A percentile compares a stretch with the other conserved stretches of the same genome.
phyloP scores from a whole-genome alignment of 2,113 vertebrate genomes.

The Pedionomus torquatus region DNA sequence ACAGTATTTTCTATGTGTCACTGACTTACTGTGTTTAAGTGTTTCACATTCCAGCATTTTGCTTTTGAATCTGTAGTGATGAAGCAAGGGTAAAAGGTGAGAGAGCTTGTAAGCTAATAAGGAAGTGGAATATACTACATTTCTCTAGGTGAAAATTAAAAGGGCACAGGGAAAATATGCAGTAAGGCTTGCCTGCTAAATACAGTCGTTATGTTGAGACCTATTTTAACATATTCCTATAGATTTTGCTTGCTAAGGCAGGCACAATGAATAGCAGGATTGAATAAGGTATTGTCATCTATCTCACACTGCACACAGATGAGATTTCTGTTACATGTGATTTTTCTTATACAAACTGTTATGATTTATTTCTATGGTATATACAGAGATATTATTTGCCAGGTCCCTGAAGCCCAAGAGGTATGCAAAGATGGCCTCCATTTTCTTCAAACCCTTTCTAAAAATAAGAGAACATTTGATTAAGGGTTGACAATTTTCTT shows the following conservation, averaged over 20 bases:
- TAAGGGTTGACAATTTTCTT: constrained; percentile 77
- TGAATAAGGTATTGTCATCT: constrained; percentile 37
- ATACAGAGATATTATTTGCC: constrained; percentile 42
- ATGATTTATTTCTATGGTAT: constrained; percentile 44
- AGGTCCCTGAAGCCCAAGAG: constrained; percentile 13
- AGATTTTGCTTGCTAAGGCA: constrained; percentile 58
- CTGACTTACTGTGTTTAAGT: neutral
- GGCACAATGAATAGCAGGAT: constrained; percentile 21
- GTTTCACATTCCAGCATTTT: neutral
- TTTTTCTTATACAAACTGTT: constrained; percentile 52
- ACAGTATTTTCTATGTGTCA: neutral
- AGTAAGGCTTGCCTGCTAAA: neutral
- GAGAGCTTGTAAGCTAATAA: neutral
- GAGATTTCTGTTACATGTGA: neutral
- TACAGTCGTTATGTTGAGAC: neutral
- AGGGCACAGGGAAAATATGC: neutral
- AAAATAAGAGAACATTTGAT: constrained; percentile 75
- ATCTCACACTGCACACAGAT: constrained; percentile 29
- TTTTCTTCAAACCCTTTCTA: constrained; percentile 53
- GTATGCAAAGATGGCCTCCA: constrained; percentile 33
- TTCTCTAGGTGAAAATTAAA: neutral
- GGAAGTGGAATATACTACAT: neutral
- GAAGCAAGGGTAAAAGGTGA: neutral
- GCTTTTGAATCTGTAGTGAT: neutral
- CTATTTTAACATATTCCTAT: neutral